Base-by-base conservation (phyloP, 2,113 vertebrate species). In the Seriola rivoliana region DNA sequence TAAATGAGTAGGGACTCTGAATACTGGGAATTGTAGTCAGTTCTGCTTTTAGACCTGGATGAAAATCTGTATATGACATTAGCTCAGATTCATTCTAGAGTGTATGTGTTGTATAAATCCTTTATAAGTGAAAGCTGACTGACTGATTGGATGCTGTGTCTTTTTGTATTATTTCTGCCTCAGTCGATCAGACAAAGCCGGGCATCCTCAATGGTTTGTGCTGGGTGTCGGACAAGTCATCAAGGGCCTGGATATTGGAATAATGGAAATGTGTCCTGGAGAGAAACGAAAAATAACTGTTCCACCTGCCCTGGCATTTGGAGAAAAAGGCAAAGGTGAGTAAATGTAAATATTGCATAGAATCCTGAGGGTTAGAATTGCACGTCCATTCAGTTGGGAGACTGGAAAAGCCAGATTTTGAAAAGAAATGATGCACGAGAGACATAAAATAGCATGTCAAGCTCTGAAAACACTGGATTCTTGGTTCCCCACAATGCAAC, bases 171-270 rank as follows among this genome's bases (percentile, higher is more conserved):
- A 10, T 52, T 84, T 89, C 36, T 84, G 80, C 48, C 91, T 29
- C 55, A 99, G 98, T 89, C 98, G 98, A 25, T 96, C 96, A 0
- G 96, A 97, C 90, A 96, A 96, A 79, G 86, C 95, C 21, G 98
- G 98, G 2, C 96, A 99, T 80, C 97, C 98, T 23, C 98, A 98
- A 90, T 99, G 98, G 98, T 97, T 99, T 75, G 96, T 99, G 71
- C 93, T 98, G 89, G 98, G 98, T 40, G 96, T 99, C 13, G 98
- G 98, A 72, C 97, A 99, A 85, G 96, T 99, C 67, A 99, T 99
- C 89, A 98, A 97, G 84, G 98, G 98, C 38, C 95, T 99, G 10
- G 98, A 99, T 81, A 88, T 96, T 40, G 98, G 96, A 36, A 96
- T 99, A 96, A 89, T 93, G 87, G 95, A 94, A 48, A 99, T 99